Base-by-base conservation (phyloP, 2,888 invertebrate species). In the Allolobophora icterica region DNA sequence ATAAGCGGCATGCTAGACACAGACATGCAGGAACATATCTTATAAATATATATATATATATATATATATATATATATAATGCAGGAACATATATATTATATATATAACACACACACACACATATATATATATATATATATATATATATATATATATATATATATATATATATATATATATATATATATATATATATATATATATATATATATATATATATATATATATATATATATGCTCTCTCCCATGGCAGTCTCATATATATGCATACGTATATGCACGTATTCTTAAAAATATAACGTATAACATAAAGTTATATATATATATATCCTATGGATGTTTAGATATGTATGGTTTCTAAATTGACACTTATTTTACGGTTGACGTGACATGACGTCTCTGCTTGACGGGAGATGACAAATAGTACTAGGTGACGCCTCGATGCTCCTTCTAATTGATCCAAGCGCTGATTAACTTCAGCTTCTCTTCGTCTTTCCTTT, bases 371-470 rank as follows among this genome's bases (percentile, higher is more conserved):
- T 52, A 52, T 21, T 52, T 52, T 84, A 84, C 84, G 84, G 33
- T 84, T 84, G 84, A 35, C 33, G 84, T 84, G 84, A 84, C 84
- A 84, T 84, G 84, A 84, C 84, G 34, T 84, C 30, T 84, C 19
- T 84, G 84, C 84, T n/a, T 30, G 84, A 84, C 84, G 84, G 30
- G 84, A 84, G 84, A 84, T 84, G 84, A 84, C 84, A 84, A 34
- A n/a, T 83, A 5, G 84, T 19, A 33, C 33, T 1, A 35, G 13
- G 84, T 30, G 17, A 84, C 33, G 84, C 33, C 33, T 84, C 17
- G 84, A 33, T 84, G 84, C 84, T 3, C 33, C 84, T n/a, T 4
- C 84, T 84, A 52, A 52, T 52, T 52, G 52, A 52, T 52, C 24
- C 52, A 17, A 6, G 52, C 52, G 24, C 21, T 52, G 52, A 52